Percentiles rank a stretch among this genome's conserved stretches.
Conservation (phyloP, 2,113 vertebrate genomes). For the Periophthalmodon schlosseri region DNA sequence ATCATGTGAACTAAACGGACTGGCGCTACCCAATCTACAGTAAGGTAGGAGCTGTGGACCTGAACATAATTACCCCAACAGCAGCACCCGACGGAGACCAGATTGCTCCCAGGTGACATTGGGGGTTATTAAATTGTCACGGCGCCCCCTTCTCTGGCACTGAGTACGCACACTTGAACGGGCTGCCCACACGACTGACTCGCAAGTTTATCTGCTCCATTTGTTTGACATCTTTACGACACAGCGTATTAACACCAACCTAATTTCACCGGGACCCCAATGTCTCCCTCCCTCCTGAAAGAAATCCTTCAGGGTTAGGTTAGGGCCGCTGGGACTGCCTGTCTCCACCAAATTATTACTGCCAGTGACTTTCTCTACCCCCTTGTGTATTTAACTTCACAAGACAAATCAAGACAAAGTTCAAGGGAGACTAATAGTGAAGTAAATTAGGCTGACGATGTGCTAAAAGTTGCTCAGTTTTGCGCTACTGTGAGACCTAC, state of each 20-base stretch:
- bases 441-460: conserved; percentile 2
- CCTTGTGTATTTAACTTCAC: conserved; percentile 44
- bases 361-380: conserved; percentile 45
- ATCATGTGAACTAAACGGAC: conserved; percentile 29
- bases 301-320: conserved; percentile 73
- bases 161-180: conserved; percentile 46
- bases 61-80: conserved; percentile 66
- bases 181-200: conserved; percentile 56
- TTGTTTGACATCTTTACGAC: conserved; percentile 73
- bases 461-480: neutral
- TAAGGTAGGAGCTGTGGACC: conserved; percentile 32
- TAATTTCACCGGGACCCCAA: conserved; percentile 65
- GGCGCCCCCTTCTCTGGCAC: conserved; percentile 46
- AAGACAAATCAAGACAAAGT: conserved; percentile 35
- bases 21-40: conserved; percentile 42
- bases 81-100: conserved; percentile 38
- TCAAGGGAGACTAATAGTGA: neutral
- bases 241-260: conserved; percentile 65
- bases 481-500: neutral
- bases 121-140: conserved; percentile 68
- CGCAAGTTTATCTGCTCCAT: conserved; percentile 70
- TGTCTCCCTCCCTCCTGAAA: conserved; percentile 62
- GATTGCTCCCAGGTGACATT: conserved; percentile 68
- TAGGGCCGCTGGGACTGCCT: conserved; percentile 60
- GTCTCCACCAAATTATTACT: conserved; percentile 70